Evolutionary conservation across 2,888 invertebrate species (phyloP), one percentile per base, ranked within the genome.

Genomic region (Trissolcus brochymenae): DNA sequence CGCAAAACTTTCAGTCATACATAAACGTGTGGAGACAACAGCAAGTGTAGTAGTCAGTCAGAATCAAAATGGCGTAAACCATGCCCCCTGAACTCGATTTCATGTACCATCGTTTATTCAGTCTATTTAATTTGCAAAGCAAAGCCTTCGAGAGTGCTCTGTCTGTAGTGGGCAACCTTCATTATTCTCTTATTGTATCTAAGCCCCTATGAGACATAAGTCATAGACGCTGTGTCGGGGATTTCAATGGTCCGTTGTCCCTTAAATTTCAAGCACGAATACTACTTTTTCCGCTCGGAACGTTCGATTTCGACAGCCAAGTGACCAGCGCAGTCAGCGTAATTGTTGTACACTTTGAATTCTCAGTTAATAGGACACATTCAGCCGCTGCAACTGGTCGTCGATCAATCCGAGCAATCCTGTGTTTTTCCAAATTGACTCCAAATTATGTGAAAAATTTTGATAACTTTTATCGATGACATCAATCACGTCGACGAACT

Each of bases 111-210:
- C 74, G 70, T 54, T 66, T 64, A 68, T 70, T 73, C 65, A 55
- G 70, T 84, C 83, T 82, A 83, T 86, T 84, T 86, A 86, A 86
- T 87, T 87, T 86, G 83, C 84, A 82, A 80, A 84, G 79, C 84
- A 82, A 85, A 84, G 83, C 85, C 85, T 81, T 80, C 80, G 84
- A 81, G 83, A 85, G 77, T 79, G 80, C 77, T 80, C 81, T 80
- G 82, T 79, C 79, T 79, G 81, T 79, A 81, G 80, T 81, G 79
- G 82, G 80, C 82, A 83, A 83, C 88, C 87, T 87, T 88, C 88
- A 86, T 88, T 88, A 87, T 87, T 87, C 86, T 85, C 82, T 87
- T 85, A 88, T 88, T 88, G 87, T 88, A 86, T 84, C 82, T 82
- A 83, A 82, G 81, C 82, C 82, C 83, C 83, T 82, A 79, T 79